Base-by-base conservation (phyloP, 1,140 invertebrate species). In the Polyergus mexicanus region DNA sequence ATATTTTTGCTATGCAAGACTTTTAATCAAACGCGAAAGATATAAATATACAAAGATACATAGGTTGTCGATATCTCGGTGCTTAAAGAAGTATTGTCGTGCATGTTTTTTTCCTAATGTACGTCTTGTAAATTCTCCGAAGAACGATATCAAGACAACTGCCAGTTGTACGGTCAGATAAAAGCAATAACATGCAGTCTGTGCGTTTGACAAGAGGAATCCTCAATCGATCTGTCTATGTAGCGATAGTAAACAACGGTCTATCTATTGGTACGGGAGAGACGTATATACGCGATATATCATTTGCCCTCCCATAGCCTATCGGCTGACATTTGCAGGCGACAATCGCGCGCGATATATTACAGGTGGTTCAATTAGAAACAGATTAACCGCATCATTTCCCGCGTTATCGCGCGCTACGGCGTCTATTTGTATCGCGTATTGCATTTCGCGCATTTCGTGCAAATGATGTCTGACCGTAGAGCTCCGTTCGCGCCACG, bases 341-440 rank as follows among this genome's bases (percentile, higher is more conserved):
- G 65, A 80, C 77, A 80, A 80, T 80, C 35, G 51, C 77, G 51
- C 77, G 51, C 77, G 51, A 69, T 80, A 69, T 80, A 80, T 80
- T 80, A 80, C 35, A 66, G 75, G n/a, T 78, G 77, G 47, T 80
- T 80, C 65, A 80, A 80, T 80, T 69, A 80, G 77, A 80, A 80
- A 80, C 77, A 80, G 65, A 80, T 80, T 80, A 80, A 69, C 47
- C 77, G 77, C 65, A 80, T 80, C 77, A 85, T 80, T 85, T 71
- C 47, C 76, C 65, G 65, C 32, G 65, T 80, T 69, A 78, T 85
- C 84, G 75, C 74, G 51, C 63, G 25, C 35, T 47, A 41, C 44
- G 38, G n/a, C 60, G 25, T 69, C 16, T 32, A 54, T 58, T 41
- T 54, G 22, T 25, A 78, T 56, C 41, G 47, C 6, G 22, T 44